A percentile compares a stretch with the other conserved stretches of the same genome.
Conservation (phyloP, 1,140 invertebrate genomes). For the Pteromalus puparum region DNA sequence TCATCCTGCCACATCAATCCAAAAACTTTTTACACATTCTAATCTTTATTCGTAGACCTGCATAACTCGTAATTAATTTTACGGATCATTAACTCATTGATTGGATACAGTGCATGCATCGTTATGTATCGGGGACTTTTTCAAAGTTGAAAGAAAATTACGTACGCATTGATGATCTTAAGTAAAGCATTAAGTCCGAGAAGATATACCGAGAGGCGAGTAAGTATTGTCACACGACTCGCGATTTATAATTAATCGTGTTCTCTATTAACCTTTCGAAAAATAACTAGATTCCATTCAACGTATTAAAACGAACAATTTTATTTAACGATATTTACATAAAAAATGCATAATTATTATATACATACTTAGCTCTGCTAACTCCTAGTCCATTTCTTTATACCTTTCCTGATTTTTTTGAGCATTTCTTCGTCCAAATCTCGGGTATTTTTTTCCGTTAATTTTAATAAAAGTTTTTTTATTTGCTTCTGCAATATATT, state of each 20-base stretch:
- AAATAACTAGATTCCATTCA: too few species aligned
- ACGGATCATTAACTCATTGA: too few species aligned
- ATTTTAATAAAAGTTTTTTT: slow-evolving; percentile 55
- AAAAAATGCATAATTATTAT: too few species aligned
- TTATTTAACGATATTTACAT: neutral
- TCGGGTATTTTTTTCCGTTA: slow-evolving; percentile 45
- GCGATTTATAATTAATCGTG: too few species aligned
- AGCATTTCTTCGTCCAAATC: slow-evolving; percentile 47
- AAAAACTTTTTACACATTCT: too few species aligned
- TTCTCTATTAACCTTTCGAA: too few species aligned
- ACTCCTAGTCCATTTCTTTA: slow-evolving; percentile 52
- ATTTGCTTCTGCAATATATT: slow-evolving; percentile 61
- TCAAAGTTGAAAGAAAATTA: neutral
- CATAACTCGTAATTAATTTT: too few species aligned
- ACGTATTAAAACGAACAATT: too few species aligned
- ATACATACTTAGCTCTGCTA: neutral
- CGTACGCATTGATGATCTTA: too few species aligned
- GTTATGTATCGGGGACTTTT: neutral
- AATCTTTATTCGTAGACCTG: too few species aligned
- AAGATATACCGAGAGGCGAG: neutral
- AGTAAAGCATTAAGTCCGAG: neutral
- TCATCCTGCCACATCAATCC: too few species aligned
- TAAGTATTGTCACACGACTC: neutral
- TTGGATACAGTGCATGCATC: too few species aligned
- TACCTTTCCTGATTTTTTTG: slow-evolving; percentile 49